Evolutionary conservation across 2,888 invertebrate genomes (phyloP).

Genomic region (Druceiella hillmani): DNA sequence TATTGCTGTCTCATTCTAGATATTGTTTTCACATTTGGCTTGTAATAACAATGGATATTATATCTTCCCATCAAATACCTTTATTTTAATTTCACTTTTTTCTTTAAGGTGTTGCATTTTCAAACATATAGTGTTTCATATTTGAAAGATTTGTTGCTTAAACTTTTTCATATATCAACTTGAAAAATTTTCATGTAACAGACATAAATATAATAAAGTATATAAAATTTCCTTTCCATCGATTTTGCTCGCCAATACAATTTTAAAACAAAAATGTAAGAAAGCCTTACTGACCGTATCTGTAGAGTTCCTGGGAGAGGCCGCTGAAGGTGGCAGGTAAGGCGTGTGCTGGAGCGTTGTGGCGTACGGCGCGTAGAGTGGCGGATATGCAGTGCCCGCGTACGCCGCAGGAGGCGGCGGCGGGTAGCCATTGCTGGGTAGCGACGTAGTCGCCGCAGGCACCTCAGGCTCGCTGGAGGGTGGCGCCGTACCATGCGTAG

Average conservation of each 20-base stretch:
- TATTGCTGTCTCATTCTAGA: too few species aligned
- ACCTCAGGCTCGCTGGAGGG: conserved; percentile 40
- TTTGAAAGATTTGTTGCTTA: too few species aligned
- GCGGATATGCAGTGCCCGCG: conserved; percentile 52
- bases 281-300: conserved; percentile 39
- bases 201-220: conserved; percentile 7
- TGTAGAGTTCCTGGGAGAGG: conserved; percentile 58
- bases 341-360: conserved; percentile 67
- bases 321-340: conserved; percentile 61
- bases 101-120: too few species aligned
- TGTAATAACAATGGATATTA: too few species aligned
- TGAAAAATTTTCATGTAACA: not conserved
- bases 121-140: too few species aligned
- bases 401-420: conserved; percentile 71
- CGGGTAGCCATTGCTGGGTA: conserved; percentile 53
- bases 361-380: conserved; percentile 76
- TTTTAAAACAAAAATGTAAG: conserved; percentile 6
- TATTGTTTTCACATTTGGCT: too few species aligned
- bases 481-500: too few species aligned
- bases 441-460: conserved; percentile 62
- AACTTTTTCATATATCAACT: not conserved
- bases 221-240: not conserved
- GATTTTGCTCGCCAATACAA: too few species aligned
- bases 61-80: too few species aligned
- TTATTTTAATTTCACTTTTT: too few species aligned